phyloP scores from a whole-genome alignment of 2,113 vertebrate genomes.

The Chunga burmeisteri region DNA sequence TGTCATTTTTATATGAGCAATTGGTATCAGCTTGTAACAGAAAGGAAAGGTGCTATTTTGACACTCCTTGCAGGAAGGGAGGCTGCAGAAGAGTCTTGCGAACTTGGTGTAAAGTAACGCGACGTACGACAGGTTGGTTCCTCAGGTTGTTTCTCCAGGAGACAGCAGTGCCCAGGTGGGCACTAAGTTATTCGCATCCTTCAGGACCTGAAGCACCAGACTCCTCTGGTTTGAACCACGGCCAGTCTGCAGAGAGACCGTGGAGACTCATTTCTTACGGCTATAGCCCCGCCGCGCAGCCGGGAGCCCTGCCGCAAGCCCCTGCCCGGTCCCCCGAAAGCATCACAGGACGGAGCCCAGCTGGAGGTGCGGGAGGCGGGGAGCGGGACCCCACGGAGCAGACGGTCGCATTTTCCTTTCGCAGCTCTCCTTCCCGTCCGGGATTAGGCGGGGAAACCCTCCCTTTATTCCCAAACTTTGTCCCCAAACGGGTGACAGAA shows the following conservation, averaged over 20 bases:
- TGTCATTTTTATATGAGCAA: not conserved
- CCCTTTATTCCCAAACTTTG: conserved; percentile 39
- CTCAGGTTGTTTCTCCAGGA: not conserved
- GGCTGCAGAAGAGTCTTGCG: not conserved
- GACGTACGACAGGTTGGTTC: not conserved
- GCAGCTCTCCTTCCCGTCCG: not conserved
- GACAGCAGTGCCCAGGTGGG: not conserved
- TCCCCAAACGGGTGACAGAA: not conserved
- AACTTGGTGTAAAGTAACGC: not conserved
- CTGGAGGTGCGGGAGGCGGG: not conserved
- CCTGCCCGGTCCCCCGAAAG: not conserved
- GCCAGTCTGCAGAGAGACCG: not conserved
- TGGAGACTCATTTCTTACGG: not conserved
- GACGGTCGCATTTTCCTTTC: not conserved
- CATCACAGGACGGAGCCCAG: not conserved
- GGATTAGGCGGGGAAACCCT: not conserved
- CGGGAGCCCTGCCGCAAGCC: not conserved
- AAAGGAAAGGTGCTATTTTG: not conserved
- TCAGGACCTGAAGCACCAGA: not conserved
- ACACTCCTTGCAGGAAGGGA: not conserved
- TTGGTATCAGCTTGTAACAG: not conserved
- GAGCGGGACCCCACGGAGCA: not conserved
- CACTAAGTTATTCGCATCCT: not conserved
- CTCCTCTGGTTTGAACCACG: not conserved
- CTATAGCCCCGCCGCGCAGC: not conserved